Percentiles rank a stretch among this genome's conserved stretches.
Evolutionary conservation across 2,888 invertebrate genomes (phyloP).

Genomic region (Diadegma fenestrale): DNA sequence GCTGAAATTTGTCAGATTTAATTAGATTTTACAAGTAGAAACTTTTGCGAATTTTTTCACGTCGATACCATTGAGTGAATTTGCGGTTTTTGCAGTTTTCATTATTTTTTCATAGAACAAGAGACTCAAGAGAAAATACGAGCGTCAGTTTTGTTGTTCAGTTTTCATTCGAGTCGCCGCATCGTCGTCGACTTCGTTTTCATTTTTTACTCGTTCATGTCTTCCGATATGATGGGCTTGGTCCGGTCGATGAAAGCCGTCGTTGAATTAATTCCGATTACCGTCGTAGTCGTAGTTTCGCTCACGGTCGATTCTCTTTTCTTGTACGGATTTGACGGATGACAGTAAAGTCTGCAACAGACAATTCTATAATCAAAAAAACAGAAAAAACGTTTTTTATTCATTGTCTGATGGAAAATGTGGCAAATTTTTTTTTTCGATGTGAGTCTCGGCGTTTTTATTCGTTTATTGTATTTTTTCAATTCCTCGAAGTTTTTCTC

Average conservation of each 20-base stretch:
- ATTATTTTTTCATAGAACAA: conserved; percentile 41
- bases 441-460: too few relatives aligned
- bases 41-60: background rate
- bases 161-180: background rate
- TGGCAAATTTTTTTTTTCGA: too few relatives aligned
- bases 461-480: too few relatives aligned
- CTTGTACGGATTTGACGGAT: conserved; percentile 88
- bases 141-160: background rate
- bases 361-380: conserved; percentile 43
- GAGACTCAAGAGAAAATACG: conserved; percentile 48
- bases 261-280: conserved; percentile 83
- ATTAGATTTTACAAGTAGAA: background rate
- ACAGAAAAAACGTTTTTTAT: background rate
- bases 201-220: conserved; percentile 71
- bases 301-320: conserved; percentile 93
- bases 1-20: background rate
- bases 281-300: conserved; percentile 91
- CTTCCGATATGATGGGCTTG: conserved; percentile 79
- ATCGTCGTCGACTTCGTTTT: background rate
- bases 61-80: background rate
- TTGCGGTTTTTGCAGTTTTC: conserved; percentile 13
- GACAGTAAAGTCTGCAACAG: conserved; percentile 89
- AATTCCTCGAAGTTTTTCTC: too few relatives aligned
- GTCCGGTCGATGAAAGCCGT: conserved; percentile 80
- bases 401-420: background rate